Evolutionary conservation across 2,113 vertebrate species (phyloP).

Genomic region (Parotia lawesii): DNA sequence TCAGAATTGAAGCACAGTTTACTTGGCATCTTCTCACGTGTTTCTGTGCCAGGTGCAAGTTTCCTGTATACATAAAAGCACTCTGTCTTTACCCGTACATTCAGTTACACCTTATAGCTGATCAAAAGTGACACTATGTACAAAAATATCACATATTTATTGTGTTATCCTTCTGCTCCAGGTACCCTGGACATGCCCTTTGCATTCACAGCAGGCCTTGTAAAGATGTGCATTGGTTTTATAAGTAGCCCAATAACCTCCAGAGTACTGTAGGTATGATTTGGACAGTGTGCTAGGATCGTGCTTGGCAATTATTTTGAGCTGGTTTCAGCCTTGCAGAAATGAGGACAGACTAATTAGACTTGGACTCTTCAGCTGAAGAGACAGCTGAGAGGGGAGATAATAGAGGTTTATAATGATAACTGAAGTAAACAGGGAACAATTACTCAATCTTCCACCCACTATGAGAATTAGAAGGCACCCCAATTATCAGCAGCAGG

Average conservation of each 20-base stretch:
- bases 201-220: neutral
- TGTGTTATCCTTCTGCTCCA: neutral
- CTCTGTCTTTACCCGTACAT: neutral
- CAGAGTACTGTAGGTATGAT: neutral
- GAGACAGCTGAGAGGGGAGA: slow-evolving; percentile 14
- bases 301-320: slow-evolving; percentile 13
- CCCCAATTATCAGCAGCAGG: neutral
- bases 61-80: neutral
- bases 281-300: neutral
- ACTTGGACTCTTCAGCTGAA: neutral
- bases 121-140: neutral
- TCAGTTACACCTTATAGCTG: neutral
- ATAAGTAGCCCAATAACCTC: neutral
- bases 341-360: slow-evolving; percentile 44
- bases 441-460: slow-evolving; percentile 18
- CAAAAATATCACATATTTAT: neutral
- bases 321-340: slow-evolving; percentile 24
- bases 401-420: slow-evolving; percentile 21
- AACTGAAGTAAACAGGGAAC: slow-evolving; percentile 34
- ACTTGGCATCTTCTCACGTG: neutral
- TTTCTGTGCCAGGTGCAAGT: neutral
- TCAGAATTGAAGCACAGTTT: neutral
- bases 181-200: neutral
- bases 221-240: neutral
- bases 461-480: slow-evolving; percentile 26